A percentile compares a stretch with the other conserved stretches of the same genome.
These are phyloP conservation scores for Poecilia wingei DNA, from an alignment of 2,797 vertebrate genomes.

Conservation along the genomic window DNA sequence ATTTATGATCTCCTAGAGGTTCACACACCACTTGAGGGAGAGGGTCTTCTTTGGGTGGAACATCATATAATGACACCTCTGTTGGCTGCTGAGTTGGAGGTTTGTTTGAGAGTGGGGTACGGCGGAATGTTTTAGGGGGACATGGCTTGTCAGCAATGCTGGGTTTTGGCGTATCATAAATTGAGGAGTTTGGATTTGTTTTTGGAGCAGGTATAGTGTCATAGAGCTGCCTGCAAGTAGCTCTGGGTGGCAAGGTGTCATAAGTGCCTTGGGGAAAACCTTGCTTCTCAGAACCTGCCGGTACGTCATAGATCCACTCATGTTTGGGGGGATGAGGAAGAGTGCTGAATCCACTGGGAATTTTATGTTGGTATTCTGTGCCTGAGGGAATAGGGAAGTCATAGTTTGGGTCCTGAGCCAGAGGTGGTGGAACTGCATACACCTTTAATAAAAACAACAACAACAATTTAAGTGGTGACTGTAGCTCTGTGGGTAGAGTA, in stretches of 20 bases:
- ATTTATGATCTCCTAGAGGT: slow-evolving; percentile 47
- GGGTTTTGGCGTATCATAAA: slow-evolving; percentile 79
- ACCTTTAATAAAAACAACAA: slow-evolving; percentile 66
- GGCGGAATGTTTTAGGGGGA: slow-evolving; percentile 43
- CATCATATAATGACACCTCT: slow-evolving; percentile 40
- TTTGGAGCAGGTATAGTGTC: slow-evolving; percentile 33
- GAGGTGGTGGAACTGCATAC: slow-evolving; percentile 78
- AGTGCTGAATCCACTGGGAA: slow-evolving; percentile 72
- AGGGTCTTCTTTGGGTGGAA: slow-evolving; percentile 48
- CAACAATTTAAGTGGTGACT: too few species aligned
- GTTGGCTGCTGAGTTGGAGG: slow-evolving; percentile 32
- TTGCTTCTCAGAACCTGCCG: slow-evolving; percentile 78
- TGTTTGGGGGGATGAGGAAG: slow-evolving; percentile 82
- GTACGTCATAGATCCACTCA: slow-evolving; percentile 90
- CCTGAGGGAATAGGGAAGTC: slow-evolving; percentile 68
- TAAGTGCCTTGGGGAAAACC: slow-evolving; percentile 14
- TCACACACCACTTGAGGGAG: slow-evolving; percentile 1
- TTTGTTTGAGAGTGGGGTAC: slow-evolving; percentile 49
- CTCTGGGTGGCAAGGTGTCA: slow-evolving; percentile 57
- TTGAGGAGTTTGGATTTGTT: slow-evolving; percentile 11
- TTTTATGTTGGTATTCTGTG: slow-evolving; percentile 53
- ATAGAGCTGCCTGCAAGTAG: slow-evolving; percentile 43
- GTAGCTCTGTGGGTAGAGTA: too few species aligned
- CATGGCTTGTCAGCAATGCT: slow-evolving; percentile 30
- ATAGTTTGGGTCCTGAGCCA: slow-evolving; percentile 76